Conservation (phyloP, 2,888 invertebrate species). For the Argyra leucocephala region DNA sequence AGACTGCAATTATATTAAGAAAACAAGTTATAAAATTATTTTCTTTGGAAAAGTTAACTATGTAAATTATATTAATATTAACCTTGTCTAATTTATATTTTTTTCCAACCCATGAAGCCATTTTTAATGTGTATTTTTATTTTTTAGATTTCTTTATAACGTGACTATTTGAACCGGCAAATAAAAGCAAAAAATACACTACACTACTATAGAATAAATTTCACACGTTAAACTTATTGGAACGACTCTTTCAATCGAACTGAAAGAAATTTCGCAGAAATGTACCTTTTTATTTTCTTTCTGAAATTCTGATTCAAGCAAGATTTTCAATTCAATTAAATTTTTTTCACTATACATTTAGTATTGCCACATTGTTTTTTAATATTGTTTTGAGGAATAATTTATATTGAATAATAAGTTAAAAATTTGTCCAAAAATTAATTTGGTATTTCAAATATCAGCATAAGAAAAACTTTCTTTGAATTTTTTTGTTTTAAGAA, state of each 20-base stretch:
- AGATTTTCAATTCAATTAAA: background rate
- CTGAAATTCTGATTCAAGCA: too few relatives aligned
- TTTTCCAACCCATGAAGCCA: conserved; percentile 51
- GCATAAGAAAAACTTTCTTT: too few relatives aligned
- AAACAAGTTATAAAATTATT: background rate
- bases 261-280: background rate
- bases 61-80: background rate
- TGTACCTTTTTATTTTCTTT: background rate
- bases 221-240: background rate
- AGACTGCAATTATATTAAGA: conserved; percentile 38
- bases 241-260: background rate
- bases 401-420: too few relatives aligned
- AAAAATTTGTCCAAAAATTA: too few relatives aligned
- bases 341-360: background rate
- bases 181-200: background rate
- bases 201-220: background rate
- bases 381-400: too few relatives aligned
- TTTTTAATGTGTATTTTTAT: conserved; percentile 26
- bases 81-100: conserved; percentile 65
- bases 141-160: too few relatives aligned
- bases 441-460: too few relatives aligned
- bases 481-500: too few relatives aligned
- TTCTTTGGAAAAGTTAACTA: too few relatives aligned
- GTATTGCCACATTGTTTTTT: background rate
- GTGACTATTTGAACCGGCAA: background rate